phyloP scores from a whole-genome alignment of 1,140 invertebrate genomes.

The Laupala kohalensis region DNA sequence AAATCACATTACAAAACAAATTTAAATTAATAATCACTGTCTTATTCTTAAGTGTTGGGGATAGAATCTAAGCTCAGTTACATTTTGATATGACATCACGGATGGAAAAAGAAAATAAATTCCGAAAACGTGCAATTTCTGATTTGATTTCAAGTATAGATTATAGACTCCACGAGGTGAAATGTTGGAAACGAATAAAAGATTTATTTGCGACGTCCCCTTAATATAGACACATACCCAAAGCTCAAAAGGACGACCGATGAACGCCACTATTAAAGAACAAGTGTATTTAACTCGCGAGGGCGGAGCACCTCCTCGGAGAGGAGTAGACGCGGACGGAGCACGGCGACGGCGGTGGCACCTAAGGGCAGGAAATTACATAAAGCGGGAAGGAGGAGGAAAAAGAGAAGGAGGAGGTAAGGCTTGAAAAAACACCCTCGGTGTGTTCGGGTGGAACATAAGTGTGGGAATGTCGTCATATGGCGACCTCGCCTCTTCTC shows the following conservation, averaged over 20 bases:
- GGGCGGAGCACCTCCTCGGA: background rate
- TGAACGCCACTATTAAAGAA: background rate
- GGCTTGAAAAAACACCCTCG: background rate
- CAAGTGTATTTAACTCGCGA: background rate
- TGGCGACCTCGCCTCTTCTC: conserved; percentile 1
- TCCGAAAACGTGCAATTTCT: too few species aligned
- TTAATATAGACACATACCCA: background rate
- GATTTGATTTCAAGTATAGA: too few species aligned
- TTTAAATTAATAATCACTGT: too few species aligned
- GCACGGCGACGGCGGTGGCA: background rate
- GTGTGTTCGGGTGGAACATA: background rate
- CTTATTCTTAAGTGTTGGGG: too few species aligned
- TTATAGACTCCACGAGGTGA: too few species aligned
- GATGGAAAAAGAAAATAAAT: too few species aligned
- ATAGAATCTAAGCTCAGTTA: too few species aligned
- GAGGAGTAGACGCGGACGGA: background rate
- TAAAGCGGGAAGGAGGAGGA: background rate
- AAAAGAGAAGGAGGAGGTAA: background rate
- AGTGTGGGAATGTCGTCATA: conserved; percentile 14
- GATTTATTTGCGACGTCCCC: too few species aligned
- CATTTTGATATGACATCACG: too few species aligned
- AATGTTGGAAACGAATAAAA: too few species aligned
- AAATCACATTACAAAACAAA: too few species aligned
- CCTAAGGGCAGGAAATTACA: background rate
- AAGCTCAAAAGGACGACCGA: background rate